These are phyloP conservation scores for Acronicta alni DNA, from an alignment of 2,888 invertebrate species.

Conservation along the genomic window DNA sequence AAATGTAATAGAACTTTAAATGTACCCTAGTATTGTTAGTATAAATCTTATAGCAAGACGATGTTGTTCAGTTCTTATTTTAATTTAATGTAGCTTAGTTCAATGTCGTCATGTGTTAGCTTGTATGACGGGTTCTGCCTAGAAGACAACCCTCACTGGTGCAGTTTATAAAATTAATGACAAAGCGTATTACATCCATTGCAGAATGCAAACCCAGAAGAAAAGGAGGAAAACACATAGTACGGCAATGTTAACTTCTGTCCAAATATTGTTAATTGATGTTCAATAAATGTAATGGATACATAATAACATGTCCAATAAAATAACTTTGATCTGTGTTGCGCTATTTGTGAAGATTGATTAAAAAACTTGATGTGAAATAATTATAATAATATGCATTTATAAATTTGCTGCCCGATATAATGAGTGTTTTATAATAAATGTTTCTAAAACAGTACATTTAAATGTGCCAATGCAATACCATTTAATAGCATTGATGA, in stretches of 20 bases:
- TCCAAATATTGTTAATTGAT: constrained; percentile 69
- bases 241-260: constrained; percentile 75
- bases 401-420: constrained; percentile 35
- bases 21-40: constrained; percentile 62
- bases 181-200: constrained; percentile 83
- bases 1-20: constrained; percentile 59
- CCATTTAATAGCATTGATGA: constrained; percentile 43
- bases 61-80: constrained; percentile 60
- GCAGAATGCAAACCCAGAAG: constrained; percentile 85
- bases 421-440: constrained; percentile 41
- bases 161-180: constrained; percentile 68
- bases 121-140: constrained; percentile 61
- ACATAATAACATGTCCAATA: constrained; percentile 52
- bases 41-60: constrained; percentile 55
- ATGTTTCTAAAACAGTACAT: constrained; percentile 38
- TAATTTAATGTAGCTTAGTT: constrained; percentile 77
- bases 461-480: constrained; percentile 27
- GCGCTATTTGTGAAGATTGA: constrained; percentile 18
- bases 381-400: constrained; percentile 17
- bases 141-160: constrained; percentile 55
- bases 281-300: constrained; percentile 50
- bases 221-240: constrained; percentile 84
- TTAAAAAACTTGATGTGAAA: constrained; percentile 17
- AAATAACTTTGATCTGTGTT: constrained; percentile 30
- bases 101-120: constrained; percentile 83